Evolutionary conservation across 2,888 invertebrate species (phyloP).

Genomic region (Zygothrica quintamaculata): DNA sequence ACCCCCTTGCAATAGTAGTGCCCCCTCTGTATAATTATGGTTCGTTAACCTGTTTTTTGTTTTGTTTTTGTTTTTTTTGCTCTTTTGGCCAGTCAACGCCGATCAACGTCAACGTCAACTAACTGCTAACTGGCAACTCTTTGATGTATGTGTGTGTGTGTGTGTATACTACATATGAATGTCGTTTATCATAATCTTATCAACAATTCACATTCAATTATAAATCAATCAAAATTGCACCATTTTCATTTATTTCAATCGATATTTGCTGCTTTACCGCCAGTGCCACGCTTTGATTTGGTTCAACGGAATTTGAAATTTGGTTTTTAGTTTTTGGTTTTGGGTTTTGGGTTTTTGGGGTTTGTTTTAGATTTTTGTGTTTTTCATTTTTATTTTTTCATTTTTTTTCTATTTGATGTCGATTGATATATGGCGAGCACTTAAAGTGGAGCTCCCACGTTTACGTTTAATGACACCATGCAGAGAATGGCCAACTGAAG

Average conservation of each 20-base stretch:
- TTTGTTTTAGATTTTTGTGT: constrained; percentile 39
- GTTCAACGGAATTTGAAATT: constrained; percentile 10
- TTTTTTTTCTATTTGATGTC: too few species aligned
- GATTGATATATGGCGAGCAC: constrained; percentile 67
- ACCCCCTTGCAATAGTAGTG: constrained; percentile 15
- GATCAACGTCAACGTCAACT: constrained; percentile 64
- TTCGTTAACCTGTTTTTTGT: constrained; percentile 78
- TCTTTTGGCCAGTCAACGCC: constrained; percentile 58
- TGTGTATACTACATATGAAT: constrained; percentile 60
- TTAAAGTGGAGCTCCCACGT: constrained; percentile 68
- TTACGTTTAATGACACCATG: constrained; percentile 52
- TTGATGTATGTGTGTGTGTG: constrained; percentile 15
- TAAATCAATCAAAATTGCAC: constrained; percentile 83
- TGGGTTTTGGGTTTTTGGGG: constrained; percentile 33
- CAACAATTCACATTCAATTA: constrained; percentile 82
- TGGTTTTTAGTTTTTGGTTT: constrained; percentile 19
- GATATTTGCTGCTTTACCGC: constrained; percentile 66
- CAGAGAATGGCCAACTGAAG: constrained; percentile 1
- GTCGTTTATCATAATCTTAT: constrained; percentile 83
- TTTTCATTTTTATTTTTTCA: too few species aligned
- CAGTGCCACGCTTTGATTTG: constrained; percentile 53
- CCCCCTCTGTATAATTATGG: constrained; percentile 53
- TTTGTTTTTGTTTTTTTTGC: too few species aligned
- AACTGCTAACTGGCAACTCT: constrained; percentile 40
- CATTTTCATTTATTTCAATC: constrained; percentile 70